phyloP scores from a whole-genome alignment of 2,113 vertebrate species.

The Trichechus manatus region DNA sequence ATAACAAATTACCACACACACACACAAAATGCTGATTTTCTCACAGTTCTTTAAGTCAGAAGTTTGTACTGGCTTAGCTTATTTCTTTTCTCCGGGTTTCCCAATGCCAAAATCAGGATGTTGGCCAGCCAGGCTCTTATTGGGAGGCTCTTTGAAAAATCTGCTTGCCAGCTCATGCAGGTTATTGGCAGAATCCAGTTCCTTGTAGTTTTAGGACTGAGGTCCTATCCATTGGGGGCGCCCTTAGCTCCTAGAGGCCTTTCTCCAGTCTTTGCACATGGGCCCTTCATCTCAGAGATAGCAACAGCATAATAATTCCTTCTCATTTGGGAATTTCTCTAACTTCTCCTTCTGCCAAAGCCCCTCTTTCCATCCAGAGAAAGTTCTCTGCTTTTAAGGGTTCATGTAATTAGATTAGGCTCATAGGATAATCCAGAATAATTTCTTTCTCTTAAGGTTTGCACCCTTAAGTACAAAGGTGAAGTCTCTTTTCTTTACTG shows the following conservation, averaged over 20 bases:
- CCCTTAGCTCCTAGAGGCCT: not conserved
- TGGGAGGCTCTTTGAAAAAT: not conserved
- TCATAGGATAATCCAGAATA: not conserved
- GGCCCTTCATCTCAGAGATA: not conserved
- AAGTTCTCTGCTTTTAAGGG: slow-evolving; percentile 34
- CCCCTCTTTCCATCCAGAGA: slow-evolving; percentile 33
- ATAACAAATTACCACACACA: slow-evolving; percentile 4
- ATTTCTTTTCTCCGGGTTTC: not conserved
- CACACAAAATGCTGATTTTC: not conserved
- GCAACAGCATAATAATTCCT: not conserved
- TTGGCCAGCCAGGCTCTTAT: not conserved
- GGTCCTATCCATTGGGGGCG: not conserved
- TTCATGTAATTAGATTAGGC: not conserved
- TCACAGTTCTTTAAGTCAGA: not conserved
- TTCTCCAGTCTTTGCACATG: not conserved
- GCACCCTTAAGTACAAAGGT: not conserved
- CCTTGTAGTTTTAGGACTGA: not conserved
- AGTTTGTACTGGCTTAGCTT: not conserved
- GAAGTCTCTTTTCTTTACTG: not conserved
- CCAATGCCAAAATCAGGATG: not conserved
- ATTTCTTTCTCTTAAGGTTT: not conserved
- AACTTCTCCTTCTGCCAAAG: not conserved
- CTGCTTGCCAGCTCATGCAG: not conserved
- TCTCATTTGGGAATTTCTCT: not conserved
- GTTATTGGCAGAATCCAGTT: not conserved